These are phyloP conservation scores for Trachymyrmex cornetzi DNA, from an alignment of 1,140 invertebrate genomes.

Conservation along the genomic window DNA sequence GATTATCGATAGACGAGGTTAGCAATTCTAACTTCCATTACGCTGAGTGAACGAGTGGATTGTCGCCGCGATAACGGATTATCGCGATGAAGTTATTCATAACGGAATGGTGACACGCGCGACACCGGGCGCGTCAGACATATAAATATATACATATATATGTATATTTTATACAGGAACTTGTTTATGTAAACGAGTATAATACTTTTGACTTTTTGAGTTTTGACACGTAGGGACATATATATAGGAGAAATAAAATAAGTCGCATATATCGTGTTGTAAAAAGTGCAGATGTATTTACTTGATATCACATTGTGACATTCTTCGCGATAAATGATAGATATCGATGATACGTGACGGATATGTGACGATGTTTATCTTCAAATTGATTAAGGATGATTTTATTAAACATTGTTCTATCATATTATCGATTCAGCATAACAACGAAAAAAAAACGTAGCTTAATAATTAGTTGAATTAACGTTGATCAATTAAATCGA, in stretches of 20 bases:
- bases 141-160: background rate
- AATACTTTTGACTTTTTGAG: background rate
- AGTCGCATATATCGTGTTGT: background rate
- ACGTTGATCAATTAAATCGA: too few species aligned
- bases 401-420: background rate
- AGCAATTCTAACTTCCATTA: constrained; percentile 21
- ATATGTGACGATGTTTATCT: constrained; percentile 9
- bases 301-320: background rate
- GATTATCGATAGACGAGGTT: constrained; percentile 6
- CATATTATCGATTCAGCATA: background rate
- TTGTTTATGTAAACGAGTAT: background rate
- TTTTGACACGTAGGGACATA: background rate
- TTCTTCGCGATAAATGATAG: background rate
- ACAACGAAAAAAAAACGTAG: background rate
- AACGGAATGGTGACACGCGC: background rate
- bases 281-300: background rate
- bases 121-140: background rate
- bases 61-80: constrained; percentile 17
- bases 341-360: constrained; percentile 2
- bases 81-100: background rate
- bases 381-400: background rate
- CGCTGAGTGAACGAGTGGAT: background rate
- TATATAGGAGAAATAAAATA: background rate
- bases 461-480: too few species aligned
- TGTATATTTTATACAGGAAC: background rate